These are phyloP conservation scores for Cheilosia soror DNA, from an alignment of 2,888 invertebrate species.

Conservation along the genomic window DNA sequence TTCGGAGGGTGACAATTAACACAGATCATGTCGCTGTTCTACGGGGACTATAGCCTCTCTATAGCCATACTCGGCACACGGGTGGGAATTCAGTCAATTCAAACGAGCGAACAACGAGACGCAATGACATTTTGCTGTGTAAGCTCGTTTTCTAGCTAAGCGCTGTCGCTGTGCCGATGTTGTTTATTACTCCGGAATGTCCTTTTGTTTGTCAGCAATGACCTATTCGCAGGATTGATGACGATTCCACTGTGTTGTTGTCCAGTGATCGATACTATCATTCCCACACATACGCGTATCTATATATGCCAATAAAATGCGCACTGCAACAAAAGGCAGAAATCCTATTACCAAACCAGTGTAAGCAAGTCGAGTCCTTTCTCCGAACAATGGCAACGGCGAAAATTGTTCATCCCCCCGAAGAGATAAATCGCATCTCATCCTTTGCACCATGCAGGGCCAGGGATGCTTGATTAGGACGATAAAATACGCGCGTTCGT, in stretches of 20 bases:
- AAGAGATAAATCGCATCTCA: constrained; percentile 72
- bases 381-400: constrained; percentile 46
- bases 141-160: constrained; percentile 24
- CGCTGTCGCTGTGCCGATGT: constrained; percentile 42
- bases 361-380: constrained; percentile 36
- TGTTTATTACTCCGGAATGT: constrained; percentile 72
- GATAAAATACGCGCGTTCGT: constrained; percentile 73
- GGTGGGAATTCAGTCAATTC: constrained; percentile 36
- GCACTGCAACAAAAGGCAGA: constrained; percentile 68
- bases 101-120: constrained; percentile 43
- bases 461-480: constrained; percentile 69
- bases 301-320: constrained; percentile 44
- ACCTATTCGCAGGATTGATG: constrained; percentile 73
- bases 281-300: constrained; percentile 40
- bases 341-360: constrained; percentile 53
- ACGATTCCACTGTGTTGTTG: constrained; percentile 60
- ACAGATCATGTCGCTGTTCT: constrained; percentile 70
- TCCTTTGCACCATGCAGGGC: constrained; percentile 34
- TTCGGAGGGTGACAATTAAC: constrained; percentile 74
- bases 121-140: constrained; percentile 65
- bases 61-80: not conserved
- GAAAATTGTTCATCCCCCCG: constrained; percentile 67
- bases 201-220: constrained; percentile 74
- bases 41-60: constrained; percentile 16
- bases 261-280: constrained; percentile 67